phyloP scores from a whole-genome alignment of 2,888 invertebrate genomes.

The Andrena marginata region DNA sequence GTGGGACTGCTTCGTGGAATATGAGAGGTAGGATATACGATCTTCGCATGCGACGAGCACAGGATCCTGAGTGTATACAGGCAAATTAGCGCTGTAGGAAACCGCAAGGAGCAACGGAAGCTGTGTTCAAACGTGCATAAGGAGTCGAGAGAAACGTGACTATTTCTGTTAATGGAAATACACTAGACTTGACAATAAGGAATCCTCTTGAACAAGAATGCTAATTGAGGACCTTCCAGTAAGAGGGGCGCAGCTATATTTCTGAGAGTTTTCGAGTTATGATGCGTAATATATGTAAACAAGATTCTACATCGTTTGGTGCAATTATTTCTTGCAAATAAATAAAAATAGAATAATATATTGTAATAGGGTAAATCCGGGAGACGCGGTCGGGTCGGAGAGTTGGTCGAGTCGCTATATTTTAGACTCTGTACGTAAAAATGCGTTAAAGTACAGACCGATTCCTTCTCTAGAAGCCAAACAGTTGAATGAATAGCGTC shows the following conservation, averaged over 20 bases:
- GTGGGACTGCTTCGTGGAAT: not conserved
- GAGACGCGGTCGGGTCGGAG: too few relatives aligned
- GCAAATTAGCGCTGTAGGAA: not conserved
- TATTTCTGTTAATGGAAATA: slow-evolving; percentile 28
- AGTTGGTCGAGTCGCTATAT: too few relatives aligned
- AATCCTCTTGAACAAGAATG: slow-evolving; percentile 23
- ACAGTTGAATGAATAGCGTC: too few relatives aligned
- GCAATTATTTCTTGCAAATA: too few relatives aligned
- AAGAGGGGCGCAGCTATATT: not conserved
- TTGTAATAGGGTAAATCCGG: too few relatives aligned
- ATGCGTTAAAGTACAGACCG: too few relatives aligned
- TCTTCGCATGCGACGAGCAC: slow-evolving; percentile 13
- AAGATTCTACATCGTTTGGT: too few relatives aligned
- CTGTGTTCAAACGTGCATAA: slow-evolving; percentile 42
- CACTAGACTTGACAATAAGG: slow-evolving; percentile 27
- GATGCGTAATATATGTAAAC: too few relatives aligned
- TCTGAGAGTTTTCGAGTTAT: not conserved
- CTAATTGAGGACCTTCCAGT: slow-evolving; percentile 18
- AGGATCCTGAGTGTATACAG: not conserved
- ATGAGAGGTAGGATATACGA: slow-evolving; percentile 10
- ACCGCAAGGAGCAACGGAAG: slow-evolving; percentile 6
- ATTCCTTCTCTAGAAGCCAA: too few relatives aligned
- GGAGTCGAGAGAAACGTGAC: slow-evolving; percentile 39
- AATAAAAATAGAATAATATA: too few relatives aligned
- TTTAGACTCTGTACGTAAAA: too few relatives aligned